Evolutionary conservation across 2,888 invertebrate genomes (phyloP), one percentile per base, ranked within the genome.

Genomic region (Sussaba pulchella): DNA sequence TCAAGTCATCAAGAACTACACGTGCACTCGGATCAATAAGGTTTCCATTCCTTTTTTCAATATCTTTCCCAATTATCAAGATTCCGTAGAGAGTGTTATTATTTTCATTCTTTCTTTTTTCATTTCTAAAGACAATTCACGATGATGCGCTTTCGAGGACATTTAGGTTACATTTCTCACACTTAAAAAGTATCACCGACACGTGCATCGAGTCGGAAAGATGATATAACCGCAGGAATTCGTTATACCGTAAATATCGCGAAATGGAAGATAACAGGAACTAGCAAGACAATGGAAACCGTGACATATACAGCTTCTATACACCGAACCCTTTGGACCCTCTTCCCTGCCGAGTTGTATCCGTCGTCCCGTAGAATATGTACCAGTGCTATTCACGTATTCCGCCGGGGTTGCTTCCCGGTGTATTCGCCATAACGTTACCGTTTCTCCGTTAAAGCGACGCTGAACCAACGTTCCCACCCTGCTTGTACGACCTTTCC

Each of bases 401-500:
- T 80, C 80, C 67, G 54, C 21, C 54, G 71, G 80, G 54, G 72
- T 66, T 67, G 45, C 76, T 63, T 61, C 70, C 70, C 57, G 26
- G 54, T 31, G 54, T 57, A 57, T 74, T 73, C 78, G 69, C 52
- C 41, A 19, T 26, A 63, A 43, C 72, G 43, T 76, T 72, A 72
- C 31, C 80, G 71, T 39, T 74, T 66, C 66, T 52, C 61, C 67
- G 43, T 71, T 41, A 74, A 71, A 50, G 21, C 50, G 36, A 52
- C 66, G 59, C 54, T 59, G 59, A n/a, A 50, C 70, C 61, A n/a
- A 75, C 83, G 85, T 83, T 83, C 78, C 73, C 83, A 74, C 61
- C 70, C 79, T 66, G 66, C 82, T 82, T 83, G 81, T 78, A 84
- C 76, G 70, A 78, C 43, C 84, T 82, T 84, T 83, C 83, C 82